A percentile compares a stretch with the other conserved stretches of the same genome.
These are phyloP conservation scores for Oligia fasciuncula DNA, from an alignment of 2,888 invertebrate genomes.

Conservation along the genomic window DNA sequence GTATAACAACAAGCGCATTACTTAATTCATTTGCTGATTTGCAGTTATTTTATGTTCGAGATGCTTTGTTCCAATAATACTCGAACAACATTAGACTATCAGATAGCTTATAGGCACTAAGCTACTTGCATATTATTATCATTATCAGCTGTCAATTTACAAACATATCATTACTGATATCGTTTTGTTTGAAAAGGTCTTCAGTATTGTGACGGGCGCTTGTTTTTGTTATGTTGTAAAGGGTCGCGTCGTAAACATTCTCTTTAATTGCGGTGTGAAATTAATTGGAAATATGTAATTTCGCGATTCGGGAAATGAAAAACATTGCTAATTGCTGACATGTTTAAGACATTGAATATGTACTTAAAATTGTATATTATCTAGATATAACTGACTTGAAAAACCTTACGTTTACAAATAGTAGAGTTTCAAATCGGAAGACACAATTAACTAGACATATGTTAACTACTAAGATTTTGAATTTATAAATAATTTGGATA, in stretches of 20 bases:
- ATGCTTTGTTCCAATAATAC: neutral
- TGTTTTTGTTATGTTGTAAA: slow-evolving; percentile 18
- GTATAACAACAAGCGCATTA: neutral
- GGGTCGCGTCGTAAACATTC: neutral
- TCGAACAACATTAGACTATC: slow-evolving; percentile 3
- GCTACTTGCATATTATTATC: neutral
- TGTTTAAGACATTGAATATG: neutral
- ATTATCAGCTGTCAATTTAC: slow-evolving; percentile 3
- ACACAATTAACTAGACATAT: neutral
- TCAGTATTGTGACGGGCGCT: neutral
- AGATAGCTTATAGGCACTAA: neutral
- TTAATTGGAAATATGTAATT: neutral
- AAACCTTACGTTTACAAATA: neutral
- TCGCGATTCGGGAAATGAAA: slow-evolving; percentile 12
- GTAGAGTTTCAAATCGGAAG: neutral
- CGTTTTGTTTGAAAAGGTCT: neutral
- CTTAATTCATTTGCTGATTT: neutral
- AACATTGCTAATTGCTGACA: neutral
- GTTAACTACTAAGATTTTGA: neutral
- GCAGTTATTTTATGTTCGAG: neutral
- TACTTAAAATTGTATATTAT: neutral
- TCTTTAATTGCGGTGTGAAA: slow-evolving; percentile 11
- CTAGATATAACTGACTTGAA: neutral
- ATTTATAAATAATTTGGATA: neutral
- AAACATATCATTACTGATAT: slow-evolving; percentile 10